Percentiles rank a stretch among this genome's conserved stretches.
phyloP scores from a whole-genome alignment of 2,113 vertebrate species.

The Suncus etruscus region DNA sequence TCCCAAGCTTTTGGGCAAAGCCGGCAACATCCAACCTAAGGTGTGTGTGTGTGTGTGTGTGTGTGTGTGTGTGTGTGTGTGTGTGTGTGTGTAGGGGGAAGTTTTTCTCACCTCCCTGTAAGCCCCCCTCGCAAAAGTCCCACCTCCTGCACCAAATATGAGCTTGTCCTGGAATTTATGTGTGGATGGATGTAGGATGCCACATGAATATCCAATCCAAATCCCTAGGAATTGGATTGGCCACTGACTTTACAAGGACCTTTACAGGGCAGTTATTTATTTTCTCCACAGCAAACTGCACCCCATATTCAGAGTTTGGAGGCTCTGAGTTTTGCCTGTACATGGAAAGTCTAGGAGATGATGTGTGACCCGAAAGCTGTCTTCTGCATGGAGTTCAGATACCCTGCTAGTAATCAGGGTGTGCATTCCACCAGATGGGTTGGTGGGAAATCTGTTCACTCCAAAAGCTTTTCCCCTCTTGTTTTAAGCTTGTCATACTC shows the following conservation, averaged over 20 bases:
- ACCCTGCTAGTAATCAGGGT: not conserved
- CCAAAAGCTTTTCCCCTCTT: not conserved
- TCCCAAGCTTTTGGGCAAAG: not conserved
- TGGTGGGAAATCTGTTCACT: not conserved
- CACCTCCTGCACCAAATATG: not conserved
- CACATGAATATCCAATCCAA: fast-evolving
- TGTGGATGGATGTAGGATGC: fast-evolving
- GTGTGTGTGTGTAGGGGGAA: too few species aligned
- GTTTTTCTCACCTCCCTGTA: fast-evolving
- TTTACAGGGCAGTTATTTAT: not conserved
- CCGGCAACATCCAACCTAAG: too few species aligned
- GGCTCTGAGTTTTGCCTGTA: not conserved
- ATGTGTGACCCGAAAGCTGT: not conserved
- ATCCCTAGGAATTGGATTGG: too few species aligned
- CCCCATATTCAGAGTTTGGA: not conserved
- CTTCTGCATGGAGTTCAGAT: not conserved
- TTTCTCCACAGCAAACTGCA: not conserved
- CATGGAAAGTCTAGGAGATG: not conserved
- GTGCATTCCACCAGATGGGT: not conserved
- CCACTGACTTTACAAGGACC: not conserved
- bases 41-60: not conserved
- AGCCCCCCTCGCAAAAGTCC: not conserved
- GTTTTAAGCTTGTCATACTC: not conserved
- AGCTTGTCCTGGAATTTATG: not conserved
- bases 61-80: too few species aligned